Conservation (phyloP, 2,113 vertebrate genomes). For the Tupaia chinensis region DNA sequence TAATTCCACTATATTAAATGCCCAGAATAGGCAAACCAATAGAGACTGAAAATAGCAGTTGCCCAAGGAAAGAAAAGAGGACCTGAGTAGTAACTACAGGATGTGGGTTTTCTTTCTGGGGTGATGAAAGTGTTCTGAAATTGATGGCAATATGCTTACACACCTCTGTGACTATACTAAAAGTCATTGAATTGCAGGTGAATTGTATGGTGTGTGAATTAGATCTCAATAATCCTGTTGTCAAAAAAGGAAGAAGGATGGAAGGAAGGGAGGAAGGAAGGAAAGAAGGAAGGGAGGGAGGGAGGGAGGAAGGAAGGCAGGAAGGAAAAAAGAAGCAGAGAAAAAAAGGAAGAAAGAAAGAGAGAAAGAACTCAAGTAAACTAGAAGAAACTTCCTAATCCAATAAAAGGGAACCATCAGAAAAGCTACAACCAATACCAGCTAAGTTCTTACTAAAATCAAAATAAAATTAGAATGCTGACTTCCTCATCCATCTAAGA, state of each 20-base stretch:
- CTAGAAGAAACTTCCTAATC: neutral
- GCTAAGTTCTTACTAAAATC: neutral
- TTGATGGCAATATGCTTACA: neutral
- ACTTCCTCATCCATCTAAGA: neutral
- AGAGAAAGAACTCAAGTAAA: neutral
- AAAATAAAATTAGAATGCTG: neutral
- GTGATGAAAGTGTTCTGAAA: neutral
- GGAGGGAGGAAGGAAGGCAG: accelerated
- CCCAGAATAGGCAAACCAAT: neutral
- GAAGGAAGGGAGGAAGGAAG: too few relatives aligned
- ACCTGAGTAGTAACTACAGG: neutral
- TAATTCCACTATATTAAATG: neutral
- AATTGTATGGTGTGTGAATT: neutral
- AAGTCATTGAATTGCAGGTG: neutral
- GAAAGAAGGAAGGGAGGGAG: accelerated
- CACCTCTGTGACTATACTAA: neutral
- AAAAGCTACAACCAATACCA: neutral
- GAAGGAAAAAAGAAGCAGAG: too few relatives aligned
- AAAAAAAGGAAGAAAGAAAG: too few relatives aligned
- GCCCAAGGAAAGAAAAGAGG: neutral
- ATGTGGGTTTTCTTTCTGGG: neutral
- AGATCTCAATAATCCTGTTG: neutral
- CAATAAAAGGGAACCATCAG: neutral
- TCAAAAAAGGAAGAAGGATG: neutral
- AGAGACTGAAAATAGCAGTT: neutral